Conservation (phyloP, 2,888 invertebrate species). For the Phortica okadai region DNA sequence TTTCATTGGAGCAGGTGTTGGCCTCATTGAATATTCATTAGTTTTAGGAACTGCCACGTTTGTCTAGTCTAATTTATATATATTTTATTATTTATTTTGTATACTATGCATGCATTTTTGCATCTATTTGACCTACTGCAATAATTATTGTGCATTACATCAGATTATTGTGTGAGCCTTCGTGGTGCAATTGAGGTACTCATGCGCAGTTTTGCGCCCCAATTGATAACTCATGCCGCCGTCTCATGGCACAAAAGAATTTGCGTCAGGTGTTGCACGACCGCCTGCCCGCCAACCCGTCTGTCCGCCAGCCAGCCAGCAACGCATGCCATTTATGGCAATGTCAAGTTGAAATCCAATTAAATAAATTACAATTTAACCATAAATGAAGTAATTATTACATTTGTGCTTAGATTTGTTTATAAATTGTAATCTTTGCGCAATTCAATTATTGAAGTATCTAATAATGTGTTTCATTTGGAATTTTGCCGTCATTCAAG, state of each 20-base stretch:
- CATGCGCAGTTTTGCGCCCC: too few species aligned
- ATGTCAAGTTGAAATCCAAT: background rate
- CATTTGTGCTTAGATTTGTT: background rate
- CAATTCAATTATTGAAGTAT: too few species aligned
- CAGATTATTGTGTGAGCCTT: constrained; percentile 44
- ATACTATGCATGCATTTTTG: background rate
- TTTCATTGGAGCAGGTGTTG: constrained; percentile 17
- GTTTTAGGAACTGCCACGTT: constrained; percentile 21
- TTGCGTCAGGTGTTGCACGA: background rate
- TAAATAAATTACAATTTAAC: background rate
- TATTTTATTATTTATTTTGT: background rate
- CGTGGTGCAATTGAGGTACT: too few species aligned
- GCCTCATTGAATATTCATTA: constrained; percentile 53
- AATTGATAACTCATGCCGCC: too few species aligned
- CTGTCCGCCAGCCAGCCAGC: too few species aligned
- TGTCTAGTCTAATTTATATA: background rate
- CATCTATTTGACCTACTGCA: constrained; percentile 63
- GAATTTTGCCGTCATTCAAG: too few species aligned
- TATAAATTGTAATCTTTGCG: background rate
- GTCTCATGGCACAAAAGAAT: background rate
- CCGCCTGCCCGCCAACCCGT: too few species aligned
- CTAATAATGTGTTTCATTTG: too few species aligned
- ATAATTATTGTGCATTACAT: constrained; percentile 57
- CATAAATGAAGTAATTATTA: background rate
- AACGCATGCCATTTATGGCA: background rate